phyloP scores from a whole-genome alignment of 2,113 vertebrate species.

The Noturus placidus region DNA sequence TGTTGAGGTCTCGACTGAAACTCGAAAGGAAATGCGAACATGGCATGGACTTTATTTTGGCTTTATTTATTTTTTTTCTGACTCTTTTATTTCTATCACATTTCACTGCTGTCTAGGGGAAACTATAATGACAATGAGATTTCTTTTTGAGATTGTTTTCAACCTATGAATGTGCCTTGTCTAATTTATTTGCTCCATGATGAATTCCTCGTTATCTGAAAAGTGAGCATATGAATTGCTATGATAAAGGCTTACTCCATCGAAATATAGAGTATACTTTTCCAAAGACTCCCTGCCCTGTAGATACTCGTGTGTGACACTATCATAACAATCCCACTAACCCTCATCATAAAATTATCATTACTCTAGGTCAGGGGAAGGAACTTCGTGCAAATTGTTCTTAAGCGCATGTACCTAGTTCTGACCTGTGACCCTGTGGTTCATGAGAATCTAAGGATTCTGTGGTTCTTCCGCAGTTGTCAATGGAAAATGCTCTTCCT shows the following conservation, averaged over 20 bases:
- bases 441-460: conserved; percentile 24
- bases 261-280: not conserved
- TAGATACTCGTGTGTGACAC: not conserved
- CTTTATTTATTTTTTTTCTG: not conserved
- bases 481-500: conserved; percentile 34
- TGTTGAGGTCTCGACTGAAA: not conserved
- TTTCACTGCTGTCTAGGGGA: not conserved
- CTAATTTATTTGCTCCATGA: conserved; percentile 76
- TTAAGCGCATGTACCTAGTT: not conserved
- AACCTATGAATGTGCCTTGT: not conserved
- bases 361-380: conserved; percentile 3
- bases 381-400: conserved; percentile 13
- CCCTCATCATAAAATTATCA: conserved; percentile 18
- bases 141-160: not conserved
- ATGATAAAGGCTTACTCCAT: not conserved
- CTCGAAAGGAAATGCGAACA: not conserved
- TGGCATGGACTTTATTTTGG: not conserved
- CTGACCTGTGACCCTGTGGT: not conserved
- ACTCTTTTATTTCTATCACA: not conserved
- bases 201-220: conserved; percentile 56
- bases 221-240: conserved; percentile 27
- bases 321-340: conserved; percentile 22
- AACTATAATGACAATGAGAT: not conserved
- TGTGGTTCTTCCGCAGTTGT: conserved; percentile 8
- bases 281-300: not conserved